Evolutionary conservation across 2,888 invertebrate species (phyloP).

Genomic region (Agonopterix heracliana): DNA sequence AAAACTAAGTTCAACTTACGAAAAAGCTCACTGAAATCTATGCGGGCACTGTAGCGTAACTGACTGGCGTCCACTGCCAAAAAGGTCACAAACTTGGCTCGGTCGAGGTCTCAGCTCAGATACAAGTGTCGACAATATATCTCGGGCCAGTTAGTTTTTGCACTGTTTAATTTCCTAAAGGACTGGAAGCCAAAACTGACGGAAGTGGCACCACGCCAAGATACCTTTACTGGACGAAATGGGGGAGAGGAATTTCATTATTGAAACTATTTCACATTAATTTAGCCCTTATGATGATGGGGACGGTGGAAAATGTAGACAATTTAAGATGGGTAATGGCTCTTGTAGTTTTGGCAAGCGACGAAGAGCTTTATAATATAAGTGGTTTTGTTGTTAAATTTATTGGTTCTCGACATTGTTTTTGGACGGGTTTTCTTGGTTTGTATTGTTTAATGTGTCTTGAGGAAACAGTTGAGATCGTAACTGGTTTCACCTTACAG

Average conservation of each 20-base stretch:
- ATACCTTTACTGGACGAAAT: conserved; percentile 36
- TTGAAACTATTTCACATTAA: conserved; percentile 48
- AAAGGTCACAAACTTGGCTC: conserved; percentile 21
- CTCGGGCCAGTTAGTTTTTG: conserved; percentile 28
- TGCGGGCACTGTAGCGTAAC: too few species aligned
- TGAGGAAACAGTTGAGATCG: too few species aligned
- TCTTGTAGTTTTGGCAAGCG: neutral
- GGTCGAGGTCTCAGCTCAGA: conserved; percentile 16
- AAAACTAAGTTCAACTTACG: too few species aligned
- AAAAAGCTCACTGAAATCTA: too few species aligned
- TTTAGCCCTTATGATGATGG: conserved; percentile 8
- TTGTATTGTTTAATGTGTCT: too few species aligned
- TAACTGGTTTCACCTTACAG: too few species aligned
- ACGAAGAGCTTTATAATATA: neutral
- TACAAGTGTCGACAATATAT: conserved; percentile 23
- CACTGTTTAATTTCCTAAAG: conserved; percentile 25
- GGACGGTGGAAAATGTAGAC: neutral
- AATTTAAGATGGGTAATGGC: neutral
- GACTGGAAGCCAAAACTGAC: conserved; percentile 35
- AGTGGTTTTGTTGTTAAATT: too few species aligned
- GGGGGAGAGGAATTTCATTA: conserved; percentile 60
- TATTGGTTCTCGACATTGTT: too few species aligned
- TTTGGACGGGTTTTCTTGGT: too few species aligned
- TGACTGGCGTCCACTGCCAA: conserved; percentile 10
- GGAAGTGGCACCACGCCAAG: conserved; percentile 54